A percentile compares a stretch with the other conserved stretches of the same genome.
phyloP scores from a whole-genome alignment of 2,888 invertebrate species.

The Pseudococcus jackbeardsleyi region DNA sequence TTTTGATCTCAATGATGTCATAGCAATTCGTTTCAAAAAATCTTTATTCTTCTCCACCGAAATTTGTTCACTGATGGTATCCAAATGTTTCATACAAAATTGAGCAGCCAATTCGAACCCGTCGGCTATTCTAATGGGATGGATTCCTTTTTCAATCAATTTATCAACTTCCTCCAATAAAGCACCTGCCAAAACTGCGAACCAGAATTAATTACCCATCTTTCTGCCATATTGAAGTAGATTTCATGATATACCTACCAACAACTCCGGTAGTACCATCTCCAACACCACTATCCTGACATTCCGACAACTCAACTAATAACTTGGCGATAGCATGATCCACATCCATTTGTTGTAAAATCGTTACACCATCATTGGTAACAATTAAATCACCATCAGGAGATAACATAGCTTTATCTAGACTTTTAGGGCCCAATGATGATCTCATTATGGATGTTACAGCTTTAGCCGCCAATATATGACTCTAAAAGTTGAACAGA shows the following conservation, averaged over 20 bases:
- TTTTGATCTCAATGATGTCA: constrained; percentile 98
- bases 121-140: constrained; percentile 98
- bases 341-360: constrained; percentile 98
- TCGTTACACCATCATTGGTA: constrained; percentile 99
- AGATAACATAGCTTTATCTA: constrained; percentile 98
- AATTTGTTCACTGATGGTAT: constrained; percentile 89
- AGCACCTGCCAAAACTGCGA: constrained; percentile 82
- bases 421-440: constrained; percentile 95
- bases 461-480: constrained; percentile 94
- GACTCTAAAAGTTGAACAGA: constrained; percentile 80
- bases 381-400: constrained; percentile 97
- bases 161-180: constrained; percentile 94
- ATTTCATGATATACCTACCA: constrained; percentile 70
- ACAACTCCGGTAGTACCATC: constrained; percentile 99
- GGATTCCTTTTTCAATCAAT: constrained; percentile 95
- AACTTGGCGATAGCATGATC: constrained; percentile 98
- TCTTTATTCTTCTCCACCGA: constrained; percentile 89
- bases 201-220: background rate
- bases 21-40: constrained; percentile 92
- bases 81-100: constrained; percentile 86
- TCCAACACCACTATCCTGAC: constrained; percentile 99
- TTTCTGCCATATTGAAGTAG: background rate
- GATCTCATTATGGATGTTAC: constrained; percentile 91
- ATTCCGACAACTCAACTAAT: constrained; percentile 97
- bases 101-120: constrained; percentile 98